These are phyloP conservation scores for Drosophila watanabei DNA, from an alignment of 1,140 invertebrate genomes.

Conservation along the genomic window DNA sequence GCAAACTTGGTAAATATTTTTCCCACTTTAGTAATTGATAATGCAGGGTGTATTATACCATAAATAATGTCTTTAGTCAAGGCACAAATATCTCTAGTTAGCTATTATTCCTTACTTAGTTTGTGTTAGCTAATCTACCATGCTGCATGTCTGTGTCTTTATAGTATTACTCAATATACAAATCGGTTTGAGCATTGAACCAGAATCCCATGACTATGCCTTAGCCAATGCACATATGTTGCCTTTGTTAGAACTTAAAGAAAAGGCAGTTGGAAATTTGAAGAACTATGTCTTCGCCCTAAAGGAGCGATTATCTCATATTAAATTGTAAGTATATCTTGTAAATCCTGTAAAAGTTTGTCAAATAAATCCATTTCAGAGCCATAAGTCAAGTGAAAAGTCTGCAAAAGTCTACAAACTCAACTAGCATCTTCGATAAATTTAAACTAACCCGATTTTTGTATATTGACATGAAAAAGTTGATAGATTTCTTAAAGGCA, in stretches of 20 bases:
- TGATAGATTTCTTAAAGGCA: background rate
- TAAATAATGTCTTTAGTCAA: background rate
- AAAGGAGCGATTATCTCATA: background rate
- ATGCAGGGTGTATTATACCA: background rate
- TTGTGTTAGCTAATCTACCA: background rate
- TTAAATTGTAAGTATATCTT: constrained; percentile 6
- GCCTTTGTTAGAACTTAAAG: constrained; percentile 14
- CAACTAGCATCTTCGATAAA: background rate
- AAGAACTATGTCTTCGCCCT: background rate
- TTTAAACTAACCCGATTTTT: constrained; percentile 3
- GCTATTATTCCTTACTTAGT: background rate
- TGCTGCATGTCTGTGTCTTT: background rate
- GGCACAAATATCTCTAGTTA: background rate
- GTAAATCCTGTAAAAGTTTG: background rate
- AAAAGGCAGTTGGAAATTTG: background rate
- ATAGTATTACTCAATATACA: background rate
- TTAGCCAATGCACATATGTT: constrained; percentile 17
- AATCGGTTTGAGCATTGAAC: background rate
- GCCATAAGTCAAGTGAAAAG: constrained; percentile 4
- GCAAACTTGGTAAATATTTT: background rate
- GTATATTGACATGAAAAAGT: background rate
- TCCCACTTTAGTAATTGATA: background rate
- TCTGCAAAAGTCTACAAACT: background rate
- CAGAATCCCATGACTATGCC: constrained; percentile 8
- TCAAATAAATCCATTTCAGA: constrained; percentile 4